Evolutionary conservation across 2,888 invertebrate genomes (phyloP).

Genomic region (Sphaerophoria taeniata): DNA sequence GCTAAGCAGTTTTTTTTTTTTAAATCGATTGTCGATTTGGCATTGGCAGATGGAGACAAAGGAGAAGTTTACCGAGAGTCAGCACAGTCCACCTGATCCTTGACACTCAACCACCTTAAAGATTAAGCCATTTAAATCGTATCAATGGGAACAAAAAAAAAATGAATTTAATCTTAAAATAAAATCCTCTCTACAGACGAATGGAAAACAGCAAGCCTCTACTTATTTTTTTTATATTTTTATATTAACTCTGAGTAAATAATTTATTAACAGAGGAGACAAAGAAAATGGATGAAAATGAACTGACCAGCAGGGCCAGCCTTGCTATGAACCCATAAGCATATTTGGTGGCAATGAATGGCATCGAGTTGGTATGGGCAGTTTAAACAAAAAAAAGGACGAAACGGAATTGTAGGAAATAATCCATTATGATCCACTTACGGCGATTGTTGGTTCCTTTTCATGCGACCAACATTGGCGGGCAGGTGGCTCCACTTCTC

Average conservation of each 20-base stretch:
- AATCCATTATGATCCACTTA: slow-evolving; percentile 73
- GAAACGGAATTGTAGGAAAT: slow-evolving; percentile 42
- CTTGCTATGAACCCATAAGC: background rate
- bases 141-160: no score
- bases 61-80: no score
- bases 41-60: no score
- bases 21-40: no score
- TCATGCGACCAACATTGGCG: background rate
- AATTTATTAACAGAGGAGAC: background rate
- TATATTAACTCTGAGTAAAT: slow-evolving; percentile 4
- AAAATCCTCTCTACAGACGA: no score
- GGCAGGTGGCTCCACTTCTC: background rate
- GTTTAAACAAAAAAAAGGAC: background rate
- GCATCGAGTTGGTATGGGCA: background rate
- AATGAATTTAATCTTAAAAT: no score
- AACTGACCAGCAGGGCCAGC: background rate
- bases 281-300: background rate
- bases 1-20: no score
- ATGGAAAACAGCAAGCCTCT: no score
- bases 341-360: background rate
- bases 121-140: no score
- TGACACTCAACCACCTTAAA: no score
- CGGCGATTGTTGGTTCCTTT: slow-evolving; percentile 54
- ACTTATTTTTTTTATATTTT: background rate
- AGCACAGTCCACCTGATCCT: no score